Base-by-base conservation (phyloP, 1,140 invertebrate genomes). In the Amphibalanus amphitrite region DNA sequence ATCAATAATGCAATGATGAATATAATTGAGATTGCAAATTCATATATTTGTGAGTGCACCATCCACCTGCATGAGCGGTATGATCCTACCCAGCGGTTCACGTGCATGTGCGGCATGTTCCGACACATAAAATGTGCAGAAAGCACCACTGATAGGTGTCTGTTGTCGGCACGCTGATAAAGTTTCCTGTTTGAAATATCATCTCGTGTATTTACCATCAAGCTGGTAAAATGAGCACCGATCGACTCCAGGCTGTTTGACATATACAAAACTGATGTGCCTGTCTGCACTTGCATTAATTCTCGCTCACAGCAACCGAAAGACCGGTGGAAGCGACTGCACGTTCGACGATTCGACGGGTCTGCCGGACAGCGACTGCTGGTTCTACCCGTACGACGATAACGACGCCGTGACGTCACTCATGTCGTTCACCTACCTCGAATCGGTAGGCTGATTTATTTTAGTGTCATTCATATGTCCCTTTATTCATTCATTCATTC, bases 311-410 rank as follows among this genome's bases (percentile, higher is more conserved):
- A 74, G 73, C 47, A 73, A 8, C 72, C 71, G 38, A 3, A 70
- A 72, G 59, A 69, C 71, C 15, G n/a, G n/a, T 67, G 69, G 23
- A 72, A 73, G 67, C 72, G 71, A 26, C n/a, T 74, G 74, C n/a
- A 73, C 69, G 0, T 59, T 29, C 28, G 69, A 30, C 38, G 72
- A 69, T 47, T 28, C 33, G 1, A 64, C 70, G 23, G 76, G 76
- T 28, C 38, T 75, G 65, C 75, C 75, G 29, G 69, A 74, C 38
- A 25, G 29, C 15, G 28, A 71, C 0, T 77, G 76, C 40, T 59
- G 67, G n/a, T 77, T 77, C 71, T 77, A 72, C 68, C 75, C 75
- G 6, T 72, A 74, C 0, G 71, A 69, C 47, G 47, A 74, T n/a
- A 23, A 69, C 29, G 65, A 70, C 47, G 72, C 71, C 17, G 67